phyloP scores from a whole-genome alignment of 2,113 vertebrate species.

The Philantomba maxwellii region DNA sequence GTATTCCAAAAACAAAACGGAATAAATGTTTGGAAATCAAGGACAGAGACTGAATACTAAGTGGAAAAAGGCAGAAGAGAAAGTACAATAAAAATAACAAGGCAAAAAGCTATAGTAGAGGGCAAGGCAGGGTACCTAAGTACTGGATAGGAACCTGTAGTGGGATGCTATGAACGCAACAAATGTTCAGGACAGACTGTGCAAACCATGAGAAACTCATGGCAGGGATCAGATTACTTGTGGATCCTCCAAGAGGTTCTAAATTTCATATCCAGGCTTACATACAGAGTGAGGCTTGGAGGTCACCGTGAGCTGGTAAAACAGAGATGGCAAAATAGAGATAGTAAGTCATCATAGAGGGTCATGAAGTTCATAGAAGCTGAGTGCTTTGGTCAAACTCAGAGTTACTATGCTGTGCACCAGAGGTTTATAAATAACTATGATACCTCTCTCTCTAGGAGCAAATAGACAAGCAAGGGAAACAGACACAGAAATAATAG shows the following conservation, averaged over 20 bases:
- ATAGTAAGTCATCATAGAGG: background rate
- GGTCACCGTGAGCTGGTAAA: background rate
- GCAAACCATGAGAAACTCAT: background rate
- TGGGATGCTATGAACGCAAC: background rate
- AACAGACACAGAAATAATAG: background rate
- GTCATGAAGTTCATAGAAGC: background rate
- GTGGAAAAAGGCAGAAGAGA: background rate
- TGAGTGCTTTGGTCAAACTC: background rate
- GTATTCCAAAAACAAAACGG: background rate
- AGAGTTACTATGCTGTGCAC: background rate
- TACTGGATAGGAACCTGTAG: background rate
- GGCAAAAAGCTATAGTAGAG: background rate
- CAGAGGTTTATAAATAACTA: background rate
- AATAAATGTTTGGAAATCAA: background rate
- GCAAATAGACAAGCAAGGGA: background rate
- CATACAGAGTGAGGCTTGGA: background rate
- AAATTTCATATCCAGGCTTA: background rate
- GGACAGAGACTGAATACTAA: background rate
- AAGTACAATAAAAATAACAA: background rate
- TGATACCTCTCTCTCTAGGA: background rate
- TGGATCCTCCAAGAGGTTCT: background rate
- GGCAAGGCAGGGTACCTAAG: background rate
- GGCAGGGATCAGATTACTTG: background rate
- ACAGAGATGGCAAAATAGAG: background rate
- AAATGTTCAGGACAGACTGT: background rate